These are phyloP conservation scores for Callorhinus ursinus DNA, from an alignment of 2,113 vertebrate genomes.

Conservation along the genomic window DNA sequence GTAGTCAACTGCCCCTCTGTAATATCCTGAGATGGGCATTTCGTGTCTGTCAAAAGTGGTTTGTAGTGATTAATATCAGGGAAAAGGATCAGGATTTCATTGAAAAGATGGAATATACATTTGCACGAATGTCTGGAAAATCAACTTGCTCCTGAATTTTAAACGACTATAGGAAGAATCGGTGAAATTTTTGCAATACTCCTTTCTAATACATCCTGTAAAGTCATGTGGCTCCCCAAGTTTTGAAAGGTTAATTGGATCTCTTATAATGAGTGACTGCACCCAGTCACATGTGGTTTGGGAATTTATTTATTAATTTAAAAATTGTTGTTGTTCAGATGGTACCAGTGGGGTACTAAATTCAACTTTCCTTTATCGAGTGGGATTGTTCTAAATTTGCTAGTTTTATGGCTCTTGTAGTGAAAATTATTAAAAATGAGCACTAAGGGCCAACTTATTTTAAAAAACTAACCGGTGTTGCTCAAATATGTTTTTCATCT, in stretches of 20 bases:
- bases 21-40: background rate
- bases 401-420: slow-evolving; percentile 24
- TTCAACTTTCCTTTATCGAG: background rate
- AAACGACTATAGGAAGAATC: slow-evolving; percentile 71
- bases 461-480: background rate
- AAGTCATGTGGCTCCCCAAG: background rate
- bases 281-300: background rate
- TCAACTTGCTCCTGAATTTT: slow-evolving; percentile 58
- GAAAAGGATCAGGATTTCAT: slow-evolving; percentile 40
- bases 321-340: background rate
- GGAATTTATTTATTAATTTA: background rate
- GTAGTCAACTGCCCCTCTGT: fast-evolving
- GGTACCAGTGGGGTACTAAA: background rate
- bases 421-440: slow-evolving; percentile 35
- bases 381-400: background rate
- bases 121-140: slow-evolving; percentile 77
- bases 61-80: background rate
- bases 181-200: slow-evolving; percentile 68
- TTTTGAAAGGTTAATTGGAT: background rate
- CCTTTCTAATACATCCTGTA: slow-evolving; percentile 54
- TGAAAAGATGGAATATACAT: slow-evolving; percentile 76
- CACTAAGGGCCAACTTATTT: background rate
- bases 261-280: background rate
- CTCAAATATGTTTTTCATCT: slow-evolving; percentile 2
- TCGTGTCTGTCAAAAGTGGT: background rate